Base-by-base conservation (phyloP, 1,140 invertebrate species). In the Chlorops oryzae region DNA sequence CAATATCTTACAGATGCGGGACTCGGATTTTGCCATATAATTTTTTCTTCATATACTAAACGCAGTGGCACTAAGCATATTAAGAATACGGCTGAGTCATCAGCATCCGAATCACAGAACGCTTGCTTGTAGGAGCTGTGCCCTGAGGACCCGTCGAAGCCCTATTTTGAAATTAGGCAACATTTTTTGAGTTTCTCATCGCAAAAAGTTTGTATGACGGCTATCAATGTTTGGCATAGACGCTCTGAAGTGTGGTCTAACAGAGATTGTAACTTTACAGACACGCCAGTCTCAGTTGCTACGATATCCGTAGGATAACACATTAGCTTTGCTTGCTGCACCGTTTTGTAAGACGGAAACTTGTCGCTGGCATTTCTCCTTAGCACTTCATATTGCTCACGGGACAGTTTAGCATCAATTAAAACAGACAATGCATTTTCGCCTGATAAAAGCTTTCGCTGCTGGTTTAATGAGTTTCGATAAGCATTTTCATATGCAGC, bases 101-200 rank as follows among this genome's bases (percentile, higher is more conserved):
- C 18, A 12, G 18, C 12, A 7, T 39, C 15, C 12, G 15, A n/a
- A 6, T 7, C 38, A 39, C 18, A 15, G 18, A 39, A 39, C 12
- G 38, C 38, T 39, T 39, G 38, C 18, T 39, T 39, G 15, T 39
- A 18, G 6, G 18, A 39, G 18, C 38, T 39, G 38, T 39, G 38
- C 12, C 38, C 12, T 13, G 12, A n/a, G 18, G 12, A 13, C 7
- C 38, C 38, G 38, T 39, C 38, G 18, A 39, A 39, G 12, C 18
- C 38, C 18, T 18, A 39, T 39, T 39, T 39, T 13, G 38, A 39
- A 15, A 39, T 7, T 15, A 39, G 15, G 15, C 6, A 18, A 9
- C 12, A 7, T 7, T 39, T 18, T 39, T 39, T 6, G 6, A 39
- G 15, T 18, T 39, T 18, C n/a, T 32, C 28, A n/a, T 9, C n/a